phyloP scores from a whole-genome alignment of 2,797 vertebrate genomes.

The Dendrocincla tyrannina region DNA sequence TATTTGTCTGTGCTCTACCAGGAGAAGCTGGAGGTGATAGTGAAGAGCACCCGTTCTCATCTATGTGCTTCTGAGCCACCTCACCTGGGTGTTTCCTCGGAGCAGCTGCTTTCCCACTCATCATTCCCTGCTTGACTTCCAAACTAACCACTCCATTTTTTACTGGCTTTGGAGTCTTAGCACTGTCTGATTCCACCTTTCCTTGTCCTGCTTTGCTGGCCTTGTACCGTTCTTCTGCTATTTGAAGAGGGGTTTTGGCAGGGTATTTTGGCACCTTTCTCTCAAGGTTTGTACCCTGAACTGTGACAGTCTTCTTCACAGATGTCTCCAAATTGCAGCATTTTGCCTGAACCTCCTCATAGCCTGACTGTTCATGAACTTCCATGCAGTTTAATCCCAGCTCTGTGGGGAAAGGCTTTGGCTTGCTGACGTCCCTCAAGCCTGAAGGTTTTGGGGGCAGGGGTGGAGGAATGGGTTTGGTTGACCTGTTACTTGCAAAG shows the following conservation, averaged over 20 bases:
- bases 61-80: conserved; percentile 44
- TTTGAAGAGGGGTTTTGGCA: conserved; percentile 48
- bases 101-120: not conserved
- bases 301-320: not conserved
- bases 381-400: not conserved
- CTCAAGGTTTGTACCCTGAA: not conserved
- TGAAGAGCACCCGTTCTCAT: not conserved
- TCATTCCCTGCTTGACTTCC: not conserved
- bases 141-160: conserved; percentile 2
- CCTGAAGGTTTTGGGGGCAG: conserved; percentile 36
- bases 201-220: conserved; percentile 60
- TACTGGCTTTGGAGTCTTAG: not conserved
- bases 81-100: not conserved
- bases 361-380: not conserved
- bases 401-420: not conserved
- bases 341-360: not conserved
- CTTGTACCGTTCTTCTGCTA: conserved; percentile 63
- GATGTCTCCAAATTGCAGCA: not conserved
- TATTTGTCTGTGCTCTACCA: conserved; percentile 61
- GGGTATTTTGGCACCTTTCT: not conserved
- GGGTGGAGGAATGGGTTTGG: conserved; percentile 52
- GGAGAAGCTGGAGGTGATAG: conserved; percentile 31
- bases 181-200: not conserved
- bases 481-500: not conserved
- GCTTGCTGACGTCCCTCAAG: conserved; percentile 3